Evolutionary conservation across 2,888 invertebrate species (phyloP).

Genomic region (Cantharis rustica): DNA sequence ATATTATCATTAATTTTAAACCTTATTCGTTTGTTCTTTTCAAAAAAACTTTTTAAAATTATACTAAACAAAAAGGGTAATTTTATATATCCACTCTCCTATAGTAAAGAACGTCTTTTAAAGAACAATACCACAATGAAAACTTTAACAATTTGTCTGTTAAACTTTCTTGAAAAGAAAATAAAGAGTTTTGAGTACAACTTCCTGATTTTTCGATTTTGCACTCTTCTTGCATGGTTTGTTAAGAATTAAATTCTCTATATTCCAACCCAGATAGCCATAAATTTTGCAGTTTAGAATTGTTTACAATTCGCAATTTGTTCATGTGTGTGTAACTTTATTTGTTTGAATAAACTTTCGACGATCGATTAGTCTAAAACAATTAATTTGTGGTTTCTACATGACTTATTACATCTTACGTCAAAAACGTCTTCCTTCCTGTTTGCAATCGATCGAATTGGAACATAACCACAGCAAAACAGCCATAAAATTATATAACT

Average conservation of each 20-base stretch:
- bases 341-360: neutral
- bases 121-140: constrained; percentile 32
- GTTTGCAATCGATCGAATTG: neutral
- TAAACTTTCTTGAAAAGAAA: constrained; percentile 21
- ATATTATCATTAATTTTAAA: neutral
- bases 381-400: neutral
- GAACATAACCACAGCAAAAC: neutral
- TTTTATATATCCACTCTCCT: constrained; percentile 18
- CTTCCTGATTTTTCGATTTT: constrained; percentile 27
- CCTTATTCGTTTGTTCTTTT: neutral
- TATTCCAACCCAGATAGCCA: neutral
- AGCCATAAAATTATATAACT: neutral
- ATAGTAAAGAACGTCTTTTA: constrained; percentile 20
- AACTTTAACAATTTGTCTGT: constrained; percentile 31
- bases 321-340: neutral
- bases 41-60: neutral
- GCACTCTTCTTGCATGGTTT: constrained; percentile 15
- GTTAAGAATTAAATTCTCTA: constrained; percentile 11
- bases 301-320: neutral
- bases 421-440: neutral
- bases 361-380: neutral
- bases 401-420: neutral
- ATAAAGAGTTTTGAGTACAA: constrained; percentile 22
- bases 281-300: constrained; percentile 13
- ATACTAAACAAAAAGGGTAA: neutral